Evolutionary conservation across 2,888 invertebrate species (phyloP).

Genomic region (Polydrusus tereticollis): DNA sequence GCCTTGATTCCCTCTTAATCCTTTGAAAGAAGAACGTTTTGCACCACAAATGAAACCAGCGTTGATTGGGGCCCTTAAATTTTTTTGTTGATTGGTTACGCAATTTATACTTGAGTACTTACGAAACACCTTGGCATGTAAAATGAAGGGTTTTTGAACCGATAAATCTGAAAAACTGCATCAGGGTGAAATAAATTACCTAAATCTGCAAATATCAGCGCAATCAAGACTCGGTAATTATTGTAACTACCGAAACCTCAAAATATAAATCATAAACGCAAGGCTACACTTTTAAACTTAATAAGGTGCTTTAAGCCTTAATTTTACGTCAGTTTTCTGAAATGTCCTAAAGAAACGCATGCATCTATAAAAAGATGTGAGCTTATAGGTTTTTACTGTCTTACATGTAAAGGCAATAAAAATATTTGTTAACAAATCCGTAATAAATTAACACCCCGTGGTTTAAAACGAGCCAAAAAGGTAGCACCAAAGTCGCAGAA

Average conservation of each 20-base stretch:
- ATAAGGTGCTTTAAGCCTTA: neutral
- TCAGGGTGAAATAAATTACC: slow-evolving; percentile 42
- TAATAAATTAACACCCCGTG: slow-evolving; percentile 40
- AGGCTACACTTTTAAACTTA: slow-evolving; percentile 10
- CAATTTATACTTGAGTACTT: slow-evolving; percentile 37
- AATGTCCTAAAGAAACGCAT: neutral
- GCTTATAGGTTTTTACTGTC: neutral
- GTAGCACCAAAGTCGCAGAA: slow-evolving; percentile 32
- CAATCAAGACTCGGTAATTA: slow-evolving; percentile 26
- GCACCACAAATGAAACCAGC: too few species aligned
- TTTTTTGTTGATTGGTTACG: slow-evolving; percentile 43
- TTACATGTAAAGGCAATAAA: neutral
- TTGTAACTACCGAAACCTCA: neutral
- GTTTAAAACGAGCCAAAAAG: slow-evolving; percentile 28
- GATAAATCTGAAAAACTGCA: slow-evolving; percentile 40
- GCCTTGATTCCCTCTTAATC: too few species aligned
- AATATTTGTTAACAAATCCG: slow-evolving; percentile 10
- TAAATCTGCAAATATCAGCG: slow-evolving; percentile 38
- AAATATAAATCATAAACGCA: slow-evolving; percentile 10
- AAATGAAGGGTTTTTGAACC: slow-evolving; percentile 37
- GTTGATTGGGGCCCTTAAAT: slow-evolving; percentile 25
- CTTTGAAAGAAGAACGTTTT: too few species aligned
- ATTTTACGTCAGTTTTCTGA: neutral
- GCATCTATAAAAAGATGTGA: neutral
- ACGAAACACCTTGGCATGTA: slow-evolving; percentile 27